Evolutionary conservation across 2,113 vertebrate genomes (phyloP).

Genomic region (Physeter macrocephalus): DNA sequence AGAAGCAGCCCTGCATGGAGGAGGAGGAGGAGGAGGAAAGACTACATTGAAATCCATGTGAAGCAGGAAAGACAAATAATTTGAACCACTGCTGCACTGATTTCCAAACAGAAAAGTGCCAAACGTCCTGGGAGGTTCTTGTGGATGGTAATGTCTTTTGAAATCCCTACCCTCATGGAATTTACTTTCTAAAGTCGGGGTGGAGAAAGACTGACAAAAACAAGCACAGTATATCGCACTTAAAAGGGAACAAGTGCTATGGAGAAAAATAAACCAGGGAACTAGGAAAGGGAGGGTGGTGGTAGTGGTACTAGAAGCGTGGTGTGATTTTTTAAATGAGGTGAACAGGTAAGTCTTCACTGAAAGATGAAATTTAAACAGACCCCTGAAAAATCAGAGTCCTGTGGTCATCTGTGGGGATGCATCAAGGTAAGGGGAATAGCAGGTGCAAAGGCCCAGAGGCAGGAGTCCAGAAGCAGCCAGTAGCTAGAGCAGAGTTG

Average conservation of each 20-base stretch:
- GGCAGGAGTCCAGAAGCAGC: no score
- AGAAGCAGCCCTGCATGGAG: neutral
- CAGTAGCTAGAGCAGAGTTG: neutral
- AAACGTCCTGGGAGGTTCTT: neutral
- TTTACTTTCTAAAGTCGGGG: neutral
- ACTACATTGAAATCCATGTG: neutral
- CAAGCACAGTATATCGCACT: neutral
- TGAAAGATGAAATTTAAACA: neutral
- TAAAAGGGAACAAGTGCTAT: no score
- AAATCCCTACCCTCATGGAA: neutral
- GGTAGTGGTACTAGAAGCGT: neutral
- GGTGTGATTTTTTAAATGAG: neutral
- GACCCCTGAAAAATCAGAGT: neutral
- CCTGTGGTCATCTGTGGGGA: neutral
- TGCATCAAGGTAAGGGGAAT: no score
- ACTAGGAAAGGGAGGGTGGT: neutral
- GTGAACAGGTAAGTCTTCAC: neutral
- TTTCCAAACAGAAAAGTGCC: neutral
- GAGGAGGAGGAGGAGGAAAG: neutral
- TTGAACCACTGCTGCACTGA: neutral
- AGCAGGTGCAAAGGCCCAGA: neutral
- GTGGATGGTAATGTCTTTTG: neutral
- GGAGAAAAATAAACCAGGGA: neutral
- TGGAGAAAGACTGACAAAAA: neutral
- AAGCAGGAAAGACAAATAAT: neutral